phyloP scores from a whole-genome alignment of 2,797 vertebrate genomes.

The Ctenopoma kingsleyae region DNA sequence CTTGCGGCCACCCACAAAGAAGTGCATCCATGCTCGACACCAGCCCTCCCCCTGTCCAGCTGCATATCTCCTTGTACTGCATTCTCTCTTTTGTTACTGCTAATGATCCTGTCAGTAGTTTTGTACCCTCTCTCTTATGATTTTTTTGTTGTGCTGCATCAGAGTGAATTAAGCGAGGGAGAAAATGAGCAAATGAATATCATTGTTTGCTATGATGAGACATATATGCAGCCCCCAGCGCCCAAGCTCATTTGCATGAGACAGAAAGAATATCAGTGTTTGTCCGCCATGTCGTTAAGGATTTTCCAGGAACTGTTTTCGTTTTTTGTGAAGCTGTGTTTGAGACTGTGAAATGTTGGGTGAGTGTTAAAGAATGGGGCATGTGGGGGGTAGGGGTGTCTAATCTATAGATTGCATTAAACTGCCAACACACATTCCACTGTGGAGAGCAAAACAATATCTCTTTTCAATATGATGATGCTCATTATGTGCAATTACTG shows the following conservation, averaged over 20 bases:
- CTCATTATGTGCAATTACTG: constrained; percentile 23
- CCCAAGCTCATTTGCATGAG: constrained; percentile 70
- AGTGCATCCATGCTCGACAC: constrained; percentile 57
- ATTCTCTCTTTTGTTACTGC: constrained; percentile 60
- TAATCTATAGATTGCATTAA: constrained; percentile 29
- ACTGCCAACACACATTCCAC: constrained; percentile 41
- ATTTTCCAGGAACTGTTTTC: constrained; percentile 55
- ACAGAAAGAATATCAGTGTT: constrained; percentile 52
- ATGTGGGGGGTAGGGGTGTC: neutral
- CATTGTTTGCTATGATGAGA: constrained; percentile 61
- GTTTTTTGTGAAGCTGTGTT: constrained; percentile 19
- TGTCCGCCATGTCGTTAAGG: constrained; percentile 16
- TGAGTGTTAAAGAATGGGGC: constrained; percentile 19
- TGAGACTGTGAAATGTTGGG: constrained; percentile 33
- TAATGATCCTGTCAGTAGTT: constrained; percentile 66
- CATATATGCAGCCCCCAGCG: constrained; percentile 12
- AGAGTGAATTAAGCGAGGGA: constrained; percentile 68
- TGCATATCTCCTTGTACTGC: constrained; percentile 29
- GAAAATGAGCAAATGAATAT: constrained; percentile 66
- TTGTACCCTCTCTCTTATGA: constrained; percentile 34
- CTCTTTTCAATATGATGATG: constrained; percentile 21
- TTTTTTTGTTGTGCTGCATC: constrained; percentile 42
- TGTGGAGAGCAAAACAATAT: constrained; percentile 36
- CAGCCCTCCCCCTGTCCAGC: constrained; percentile 46
- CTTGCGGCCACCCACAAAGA: constrained; percentile 55